Evolutionary conservation across 2,113 vertebrate genomes (phyloP).

Genomic region (Ailurus styani): DNA sequence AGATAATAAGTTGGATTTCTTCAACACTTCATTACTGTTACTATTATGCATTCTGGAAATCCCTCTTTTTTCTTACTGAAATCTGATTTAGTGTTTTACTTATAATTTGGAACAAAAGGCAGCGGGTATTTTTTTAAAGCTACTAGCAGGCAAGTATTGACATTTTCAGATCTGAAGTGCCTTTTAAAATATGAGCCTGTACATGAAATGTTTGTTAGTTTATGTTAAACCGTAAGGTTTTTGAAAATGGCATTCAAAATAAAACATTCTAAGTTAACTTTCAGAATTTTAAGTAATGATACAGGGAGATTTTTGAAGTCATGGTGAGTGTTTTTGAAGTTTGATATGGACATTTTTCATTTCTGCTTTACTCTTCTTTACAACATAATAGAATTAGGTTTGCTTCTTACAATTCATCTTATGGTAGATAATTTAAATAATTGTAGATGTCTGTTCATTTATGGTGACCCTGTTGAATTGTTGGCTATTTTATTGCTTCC

Average conservation of each 20-base stretch:
- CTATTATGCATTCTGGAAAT: not conserved
- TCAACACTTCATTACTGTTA: not conserved
- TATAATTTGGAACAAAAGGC: not conserved
- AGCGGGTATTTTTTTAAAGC: slow-evolving; percentile 26
- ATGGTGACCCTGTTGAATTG: slow-evolving; percentile 28
- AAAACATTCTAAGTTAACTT: slow-evolving; percentile 10
- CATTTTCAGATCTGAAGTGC: not conserved
- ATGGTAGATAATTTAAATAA: slow-evolving; percentile 33
- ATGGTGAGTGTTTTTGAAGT: slow-evolving; percentile 2
- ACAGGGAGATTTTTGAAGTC: not conserved
- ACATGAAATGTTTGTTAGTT: not conserved
- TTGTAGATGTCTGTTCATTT: slow-evolving; percentile 22
- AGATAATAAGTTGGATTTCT: slow-evolving; percentile 2
- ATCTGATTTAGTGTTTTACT: slow-evolving; percentile 31
- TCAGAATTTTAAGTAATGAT: slow-evolving; percentile 19
- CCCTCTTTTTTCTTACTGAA: not conserved
- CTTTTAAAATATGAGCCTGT: not conserved
- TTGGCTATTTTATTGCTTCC: slow-evolving; percentile 45
- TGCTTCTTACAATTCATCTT: slow-evolving; percentile 8
- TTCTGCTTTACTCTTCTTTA: slow-evolving; percentile 23
- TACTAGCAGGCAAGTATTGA: not conserved
- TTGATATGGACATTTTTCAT: not conserved
- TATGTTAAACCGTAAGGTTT: slow-evolving; percentile 16
- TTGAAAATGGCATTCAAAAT: slow-evolving; percentile 17
- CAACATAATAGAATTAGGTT: slow-evolving; percentile 20